Percentiles rank a stretch among this genome's conserved stretches.
Evolutionary conservation across 2,888 invertebrate genomes (phyloP).

Genomic region (Drosophila greeni): DNA sequence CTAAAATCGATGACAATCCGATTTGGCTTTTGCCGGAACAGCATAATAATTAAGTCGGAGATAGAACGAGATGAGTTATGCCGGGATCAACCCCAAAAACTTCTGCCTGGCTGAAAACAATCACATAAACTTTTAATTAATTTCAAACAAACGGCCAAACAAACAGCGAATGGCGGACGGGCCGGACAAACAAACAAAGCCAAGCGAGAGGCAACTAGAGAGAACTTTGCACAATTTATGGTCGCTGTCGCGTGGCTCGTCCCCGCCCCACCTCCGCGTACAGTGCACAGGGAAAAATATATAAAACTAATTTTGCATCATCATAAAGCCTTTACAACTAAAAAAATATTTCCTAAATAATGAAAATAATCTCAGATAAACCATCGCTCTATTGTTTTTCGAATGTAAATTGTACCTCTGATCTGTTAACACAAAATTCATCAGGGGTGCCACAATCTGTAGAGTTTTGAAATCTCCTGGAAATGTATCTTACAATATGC

Average conservation of each 20-base stretch:
- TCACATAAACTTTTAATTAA: constrained; percentile 71
- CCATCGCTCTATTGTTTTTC: too few species aligned
- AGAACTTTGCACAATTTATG: constrained; percentile 63
- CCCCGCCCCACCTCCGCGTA: not conserved
- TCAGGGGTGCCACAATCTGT: too few species aligned
- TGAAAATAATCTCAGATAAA: too few species aligned
- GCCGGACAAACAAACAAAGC: constrained; percentile 48
- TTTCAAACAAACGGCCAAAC: constrained; percentile 62
- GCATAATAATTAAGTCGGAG: not conserved
- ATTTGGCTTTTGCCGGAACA: constrained; percentile 12
- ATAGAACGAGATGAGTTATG: constrained; percentile 1
- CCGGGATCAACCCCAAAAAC: constrained; percentile 21
- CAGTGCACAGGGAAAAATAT: not conserved
- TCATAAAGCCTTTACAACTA: too few species aligned
- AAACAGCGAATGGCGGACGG: constrained; percentile 29
- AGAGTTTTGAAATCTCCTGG: not conserved
- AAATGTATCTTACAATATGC: not conserved
- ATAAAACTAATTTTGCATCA: too few species aligned
- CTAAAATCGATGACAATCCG: constrained; percentile 19
- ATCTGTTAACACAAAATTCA: too few species aligned
- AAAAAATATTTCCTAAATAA: too few species aligned
- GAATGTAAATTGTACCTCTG: too few species aligned
- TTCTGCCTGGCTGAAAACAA: constrained; percentile 54
- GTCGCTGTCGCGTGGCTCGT: constrained; percentile 47
- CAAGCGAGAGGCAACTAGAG: constrained; percentile 31